Conservation (phyloP, 2,888 invertebrate species). For the Dexiosoma caninum region DNA sequence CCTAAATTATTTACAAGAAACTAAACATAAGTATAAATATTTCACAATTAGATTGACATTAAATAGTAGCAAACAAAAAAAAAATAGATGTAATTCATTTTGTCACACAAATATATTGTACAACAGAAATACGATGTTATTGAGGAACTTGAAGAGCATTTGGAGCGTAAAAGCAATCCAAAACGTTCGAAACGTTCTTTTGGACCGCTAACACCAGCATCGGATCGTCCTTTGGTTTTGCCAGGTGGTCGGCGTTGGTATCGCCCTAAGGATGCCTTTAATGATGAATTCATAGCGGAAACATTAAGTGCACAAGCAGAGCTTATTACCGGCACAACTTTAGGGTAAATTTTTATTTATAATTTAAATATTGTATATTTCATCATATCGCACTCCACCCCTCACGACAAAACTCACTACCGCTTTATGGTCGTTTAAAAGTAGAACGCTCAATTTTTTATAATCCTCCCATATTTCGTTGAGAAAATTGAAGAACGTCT, state of each 20-base stretch:
- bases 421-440: not conserved
- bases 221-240: constrained; percentile 85
- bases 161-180: constrained; percentile 78
- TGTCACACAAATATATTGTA: constrained; percentile 47
- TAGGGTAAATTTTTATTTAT: constrained; percentile 83
- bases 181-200: constrained; percentile 79
- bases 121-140: constrained; percentile 75
- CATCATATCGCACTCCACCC: not conserved
- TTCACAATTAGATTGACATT: not conserved
- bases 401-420: not conserved
- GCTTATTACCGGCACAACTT: constrained; percentile 88
- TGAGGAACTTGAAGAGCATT: constrained; percentile 78
- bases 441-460: not conserved
- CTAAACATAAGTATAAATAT: not conserved
- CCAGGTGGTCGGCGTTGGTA: constrained; percentile 89
- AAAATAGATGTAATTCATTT: constrained; percentile 26
- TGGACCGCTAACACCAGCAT: constrained; percentile 82
- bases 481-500: not conserved
- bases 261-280: constrained; percentile 91
- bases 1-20: not conserved
- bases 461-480: not conserved
- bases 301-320: constrained; percentile 91
- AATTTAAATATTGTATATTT: constrained; percentile 4
- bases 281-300: constrained; percentile 92
- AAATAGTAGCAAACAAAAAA: constrained; percentile 1